phyloP scores from a whole-genome alignment of 2,113 vertebrate species.

The Erpornis zantholeuca region DNA sequence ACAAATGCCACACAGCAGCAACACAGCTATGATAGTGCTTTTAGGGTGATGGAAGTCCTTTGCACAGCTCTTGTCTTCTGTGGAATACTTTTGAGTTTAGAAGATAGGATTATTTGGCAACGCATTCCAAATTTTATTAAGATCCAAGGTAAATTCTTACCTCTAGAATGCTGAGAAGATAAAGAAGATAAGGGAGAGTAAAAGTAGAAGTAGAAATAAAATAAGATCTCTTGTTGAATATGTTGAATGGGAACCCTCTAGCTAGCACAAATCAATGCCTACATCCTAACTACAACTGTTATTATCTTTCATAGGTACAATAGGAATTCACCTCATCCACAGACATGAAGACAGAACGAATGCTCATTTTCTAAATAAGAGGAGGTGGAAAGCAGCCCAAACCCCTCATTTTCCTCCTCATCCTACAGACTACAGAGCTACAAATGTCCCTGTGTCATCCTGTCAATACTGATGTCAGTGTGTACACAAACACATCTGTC shows the following conservation, averaged over 20 bases:
- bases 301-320: background rate
- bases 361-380: background rate
- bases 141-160: background rate
- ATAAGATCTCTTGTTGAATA: background rate
- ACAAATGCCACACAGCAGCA: background rate
- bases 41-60: background rate
- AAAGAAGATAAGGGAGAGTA: background rate
- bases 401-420: background rate
- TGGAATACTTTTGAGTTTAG: background rate
- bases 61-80: background rate
- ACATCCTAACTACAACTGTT: background rate
- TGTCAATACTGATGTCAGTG: background rate
- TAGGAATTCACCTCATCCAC: background rate
- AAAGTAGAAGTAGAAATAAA: background rate
- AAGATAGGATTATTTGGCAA: background rate
- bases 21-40: background rate
- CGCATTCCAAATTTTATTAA: background rate
- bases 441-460: background rate
- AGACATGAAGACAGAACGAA: background rate
- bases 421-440: background rate
- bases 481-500: slow-evolving; percentile 15
- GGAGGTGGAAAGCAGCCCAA: background rate
- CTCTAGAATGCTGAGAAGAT: background rate
- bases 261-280: background rate
- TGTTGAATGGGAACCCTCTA: background rate